A percentile compares a stretch with the other conserved stretches of the same genome.
phyloP scores from a whole-genome alignment of 1,140 invertebrate species.

The Drosophila ogumai region DNA sequence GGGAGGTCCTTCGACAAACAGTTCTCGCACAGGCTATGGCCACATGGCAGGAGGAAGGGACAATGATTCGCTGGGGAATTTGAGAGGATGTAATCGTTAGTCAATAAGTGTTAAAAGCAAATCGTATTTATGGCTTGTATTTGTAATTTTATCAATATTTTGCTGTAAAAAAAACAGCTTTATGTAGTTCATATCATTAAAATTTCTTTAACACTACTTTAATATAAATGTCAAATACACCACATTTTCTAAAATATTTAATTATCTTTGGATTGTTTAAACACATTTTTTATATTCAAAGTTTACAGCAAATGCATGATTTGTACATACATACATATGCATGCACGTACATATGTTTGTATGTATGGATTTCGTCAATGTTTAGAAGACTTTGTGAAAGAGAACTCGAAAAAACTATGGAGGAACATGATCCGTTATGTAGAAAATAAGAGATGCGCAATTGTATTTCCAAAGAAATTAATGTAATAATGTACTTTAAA shows the following conservation, averaged over 20 bases:
- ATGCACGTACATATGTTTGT: not conserved
- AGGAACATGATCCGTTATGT: not conserved
- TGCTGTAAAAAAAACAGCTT: no score
- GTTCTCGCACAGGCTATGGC: conserved; percentile 70
- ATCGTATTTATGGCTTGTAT: not conserved
- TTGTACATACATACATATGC: not conserved
- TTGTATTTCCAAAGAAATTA: not conserved
- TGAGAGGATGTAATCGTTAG: not conserved
- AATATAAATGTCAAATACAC: no score
- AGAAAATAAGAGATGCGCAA: not conserved
- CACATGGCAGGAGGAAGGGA: conserved; percentile 68
- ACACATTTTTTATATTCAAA: not conserved
- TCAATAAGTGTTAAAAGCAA: not conserved
- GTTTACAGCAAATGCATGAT: not conserved
- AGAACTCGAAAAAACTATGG: not conserved
- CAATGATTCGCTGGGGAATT: conserved; percentile 34
- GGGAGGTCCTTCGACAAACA: conserved; percentile 54
- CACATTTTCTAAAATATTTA: no score
- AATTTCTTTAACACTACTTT: no score
- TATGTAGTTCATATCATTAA: no score
- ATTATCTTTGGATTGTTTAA: not conserved
- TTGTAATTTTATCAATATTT: not conserved
- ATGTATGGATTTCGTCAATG: not conserved
- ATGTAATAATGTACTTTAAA: not conserved
- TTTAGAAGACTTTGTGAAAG: conserved; percentile 25